phyloP scores from a whole-genome alignment of 2,888 invertebrate genomes.

The Xylota sylvarum region DNA sequence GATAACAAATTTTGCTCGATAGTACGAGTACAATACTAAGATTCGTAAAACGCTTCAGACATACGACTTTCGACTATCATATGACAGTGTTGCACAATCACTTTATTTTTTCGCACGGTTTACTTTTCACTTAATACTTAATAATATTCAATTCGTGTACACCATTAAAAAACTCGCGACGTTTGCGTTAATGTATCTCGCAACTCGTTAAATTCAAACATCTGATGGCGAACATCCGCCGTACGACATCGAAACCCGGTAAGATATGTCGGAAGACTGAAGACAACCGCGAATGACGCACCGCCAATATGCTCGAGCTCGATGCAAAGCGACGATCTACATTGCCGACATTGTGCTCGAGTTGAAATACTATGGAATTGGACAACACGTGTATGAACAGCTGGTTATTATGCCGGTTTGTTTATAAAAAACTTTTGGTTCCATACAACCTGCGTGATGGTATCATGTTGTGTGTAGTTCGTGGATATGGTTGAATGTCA shows the following conservation, averaged over 20 bases:
- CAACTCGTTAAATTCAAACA: neutral
- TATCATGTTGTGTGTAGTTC: neutral
- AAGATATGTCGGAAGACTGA: slow-evolving; percentile 46
- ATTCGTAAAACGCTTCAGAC: too few relatives aligned
- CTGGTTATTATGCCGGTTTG: slow-evolving; percentile 33
- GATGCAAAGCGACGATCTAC: neutral
- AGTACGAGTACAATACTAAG: too few relatives aligned
- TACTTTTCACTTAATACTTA: too few relatives aligned
- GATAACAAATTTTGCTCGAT: slow-evolving; percentile 6
- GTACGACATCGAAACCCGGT: neutral
- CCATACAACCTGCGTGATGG: neutral
- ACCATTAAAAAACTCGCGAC: neutral
- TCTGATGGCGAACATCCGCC: neutral
- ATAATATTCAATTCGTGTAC: too few relatives aligned
- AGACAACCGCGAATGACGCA: slow-evolving; percentile 24
- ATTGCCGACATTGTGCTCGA: slow-evolving; percentile 17
- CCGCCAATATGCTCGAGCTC: neutral
- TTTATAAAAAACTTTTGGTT: slow-evolving; percentile 4
- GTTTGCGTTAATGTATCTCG: neutral
- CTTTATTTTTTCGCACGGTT: neutral
- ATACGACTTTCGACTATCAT: neutral
- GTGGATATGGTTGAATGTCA: neutral
- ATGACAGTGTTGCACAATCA: slow-evolving; percentile 29
- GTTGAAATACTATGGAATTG: slow-evolving; percentile 32
- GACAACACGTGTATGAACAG: slow-evolving; percentile 27